phyloP scores from a whole-genome alignment of 2,113 vertebrate species.

The Tichodroma muraria region DNA sequence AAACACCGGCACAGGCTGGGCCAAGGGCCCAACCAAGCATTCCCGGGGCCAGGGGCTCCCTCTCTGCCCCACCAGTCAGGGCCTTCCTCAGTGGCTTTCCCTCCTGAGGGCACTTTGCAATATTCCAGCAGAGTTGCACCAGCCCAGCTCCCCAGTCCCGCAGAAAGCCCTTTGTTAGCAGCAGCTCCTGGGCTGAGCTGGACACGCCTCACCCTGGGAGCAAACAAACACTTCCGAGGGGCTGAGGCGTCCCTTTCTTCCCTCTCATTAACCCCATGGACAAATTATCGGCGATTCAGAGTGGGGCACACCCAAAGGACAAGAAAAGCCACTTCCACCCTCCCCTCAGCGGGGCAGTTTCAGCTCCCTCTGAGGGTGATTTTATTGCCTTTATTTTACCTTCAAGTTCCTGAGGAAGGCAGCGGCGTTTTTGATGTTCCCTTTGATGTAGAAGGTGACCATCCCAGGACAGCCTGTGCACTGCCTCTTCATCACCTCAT shows the following conservation, averaged over 20 bases:
- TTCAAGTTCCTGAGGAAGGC: slow-evolving; percentile 84
- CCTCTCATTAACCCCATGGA: background rate
- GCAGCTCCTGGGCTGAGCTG: background rate
- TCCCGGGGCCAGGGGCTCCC: background rate
- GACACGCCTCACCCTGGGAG: background rate
- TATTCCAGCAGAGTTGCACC: background rate
- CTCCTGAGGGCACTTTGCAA: background rate
- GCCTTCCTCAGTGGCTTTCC: background rate
- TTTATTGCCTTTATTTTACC: slow-evolving; percentile 61
- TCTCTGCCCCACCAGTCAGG: background rate
- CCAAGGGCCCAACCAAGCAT: background rate
- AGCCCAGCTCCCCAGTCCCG: background rate
- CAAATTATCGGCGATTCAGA: background rate
- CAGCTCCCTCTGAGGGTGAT: background rate
- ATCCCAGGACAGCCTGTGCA: slow-evolving; percentile 87
- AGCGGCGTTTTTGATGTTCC: slow-evolving; percentile 73
- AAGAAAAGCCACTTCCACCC: background rate
- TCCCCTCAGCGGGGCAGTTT: background rate
- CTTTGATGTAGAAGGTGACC: slow-evolving; percentile 88
- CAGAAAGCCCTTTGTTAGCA: background rate
- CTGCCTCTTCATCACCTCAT: slow-evolving; percentile 80
- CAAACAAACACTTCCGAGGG: background rate
- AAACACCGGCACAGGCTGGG: too few relatives aligned
- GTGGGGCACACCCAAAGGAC: background rate
- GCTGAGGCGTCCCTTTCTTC: background rate